phyloP scores from a whole-genome alignment of 2,113 vertebrate genomes.

The Podocnemis expansa region DNA sequence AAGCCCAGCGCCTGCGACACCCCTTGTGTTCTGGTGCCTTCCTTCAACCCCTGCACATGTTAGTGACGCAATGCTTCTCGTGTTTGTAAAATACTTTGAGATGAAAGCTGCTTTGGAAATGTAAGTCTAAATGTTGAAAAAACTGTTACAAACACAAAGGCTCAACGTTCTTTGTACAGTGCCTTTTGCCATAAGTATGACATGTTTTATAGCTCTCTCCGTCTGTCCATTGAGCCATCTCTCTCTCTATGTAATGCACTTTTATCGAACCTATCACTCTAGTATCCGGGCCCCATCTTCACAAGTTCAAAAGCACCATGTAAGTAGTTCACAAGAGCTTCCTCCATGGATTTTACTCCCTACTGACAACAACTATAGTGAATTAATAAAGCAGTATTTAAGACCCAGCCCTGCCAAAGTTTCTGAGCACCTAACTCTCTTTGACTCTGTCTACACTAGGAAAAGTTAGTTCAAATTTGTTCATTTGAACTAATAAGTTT shows the following conservation, averaged over 20 bases:
- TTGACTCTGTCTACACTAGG: too few relatives aligned
- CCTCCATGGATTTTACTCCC: neutral
- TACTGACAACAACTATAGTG: neutral
- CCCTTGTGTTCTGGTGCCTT: too few relatives aligned
- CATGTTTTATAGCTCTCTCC: neutral
- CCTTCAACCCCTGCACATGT: too few relatives aligned
- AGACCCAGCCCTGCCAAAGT: neutral
- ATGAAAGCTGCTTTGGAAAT: neutral
- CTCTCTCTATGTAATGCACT: neutral
- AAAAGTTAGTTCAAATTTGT: too few relatives aligned
- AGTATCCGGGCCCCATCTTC: neutral
- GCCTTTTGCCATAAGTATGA: neutral
- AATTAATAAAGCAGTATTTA: neutral
- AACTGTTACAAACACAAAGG: neutral
- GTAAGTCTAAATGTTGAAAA: neutral
- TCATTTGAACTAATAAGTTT: too few relatives aligned
- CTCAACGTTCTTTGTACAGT: neutral
- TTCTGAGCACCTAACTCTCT: neutral
- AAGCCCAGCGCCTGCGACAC: too few relatives aligned
- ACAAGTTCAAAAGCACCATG: neutral
- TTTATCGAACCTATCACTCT: neutral
- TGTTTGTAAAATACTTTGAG: neutral
- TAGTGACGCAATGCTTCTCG: neutral
- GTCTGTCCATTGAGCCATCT: neutral
- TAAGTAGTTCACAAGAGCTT: neutral